phyloP scores from a whole-genome alignment of 2,797 vertebrate genomes.

The Molossus alvarezi region DNA sequence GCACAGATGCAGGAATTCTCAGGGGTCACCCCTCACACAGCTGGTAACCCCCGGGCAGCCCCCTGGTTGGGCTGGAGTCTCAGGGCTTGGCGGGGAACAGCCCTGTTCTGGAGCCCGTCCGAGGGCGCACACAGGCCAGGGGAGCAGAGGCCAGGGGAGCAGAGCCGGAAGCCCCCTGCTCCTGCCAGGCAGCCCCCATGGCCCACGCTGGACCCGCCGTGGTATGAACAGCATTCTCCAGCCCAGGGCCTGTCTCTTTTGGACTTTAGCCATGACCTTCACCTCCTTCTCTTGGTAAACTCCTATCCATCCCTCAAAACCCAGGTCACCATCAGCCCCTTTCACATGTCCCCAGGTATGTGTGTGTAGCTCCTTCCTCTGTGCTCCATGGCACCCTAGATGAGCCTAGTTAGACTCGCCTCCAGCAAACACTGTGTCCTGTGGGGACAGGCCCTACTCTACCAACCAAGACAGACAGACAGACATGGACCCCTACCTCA shows the following conservation, averaged over 20 bases:
- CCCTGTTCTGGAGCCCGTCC: not conserved
- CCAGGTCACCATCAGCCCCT: not conserved
- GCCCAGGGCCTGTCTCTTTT: too few species aligned
- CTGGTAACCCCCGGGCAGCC: not conserved
- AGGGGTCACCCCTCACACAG: not conserved
- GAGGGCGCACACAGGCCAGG: too few species aligned
- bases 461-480: not conserved
- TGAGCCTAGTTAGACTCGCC: not conserved
- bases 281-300: not conserved
- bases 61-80: not conserved
- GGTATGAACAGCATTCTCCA: too few species aligned
- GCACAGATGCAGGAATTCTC: not conserved
- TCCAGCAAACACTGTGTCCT: not conserved
- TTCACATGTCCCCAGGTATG: not conserved
- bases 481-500: too few species aligned
- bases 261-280: not conserved
- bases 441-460: not conserved
- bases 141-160: too few species aligned
- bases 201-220: not conserved
- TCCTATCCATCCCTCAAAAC: conserved; percentile 23
- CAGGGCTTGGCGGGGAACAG: not conserved
- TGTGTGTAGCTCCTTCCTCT: not conserved
- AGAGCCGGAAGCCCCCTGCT: not conserved
- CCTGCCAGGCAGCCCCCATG: not conserved
- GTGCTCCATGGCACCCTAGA: fast-evolving